Evolutionary conservation across 2,797 vertebrate species (phyloP), one percentile per base, ranked within the genome.

Genomic region (Alauda arvensis): DNA sequence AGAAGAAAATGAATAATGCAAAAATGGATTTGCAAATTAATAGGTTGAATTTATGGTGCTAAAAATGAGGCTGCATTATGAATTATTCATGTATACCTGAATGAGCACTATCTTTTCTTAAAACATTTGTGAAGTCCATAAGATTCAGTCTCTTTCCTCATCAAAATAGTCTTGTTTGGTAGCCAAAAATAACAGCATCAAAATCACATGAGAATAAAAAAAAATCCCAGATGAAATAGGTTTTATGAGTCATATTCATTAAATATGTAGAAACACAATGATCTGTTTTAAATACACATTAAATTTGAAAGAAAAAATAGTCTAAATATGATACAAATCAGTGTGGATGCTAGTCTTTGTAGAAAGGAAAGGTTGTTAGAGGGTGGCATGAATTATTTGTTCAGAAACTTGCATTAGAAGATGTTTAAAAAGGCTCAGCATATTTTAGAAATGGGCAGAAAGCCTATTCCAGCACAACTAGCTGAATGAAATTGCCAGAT

Each of bases 1-100:
- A 95, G 57, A 89, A 84, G 65, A 84, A 88, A 90, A 92, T 91
- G 77, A 95, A 94, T 93, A 87, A 91, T 90, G 85, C 83, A 93
- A 71, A 92, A 83, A 83, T 63, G 52, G 49, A 91, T 93, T 91
- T 92, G 85, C 85, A 91, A 94, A 95, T 93, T 91, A 91, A 91
- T 75, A 23, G 51, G 10, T 39, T 91, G 71, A 77, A 83, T 79
- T 87, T 87, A 70, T 77, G 65, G 17, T 79, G 53, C 65, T 89
- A 83, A 92, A 93, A 94, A 89, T 82, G 75, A 74, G 24, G n/a
- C 42, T 86, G 34, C 21, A 8, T 62, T 75, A 89, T 92, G 85
- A 91, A 92, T 95, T 89, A 93, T 93, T 94, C 65, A 94, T 89
- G 20, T 43, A 34, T 91, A 92, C 77, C 74, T 91, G 88, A 51